A percentile compares a stretch with the other conserved stretches of the same genome.
These are phyloP conservation scores for Maconellicoccus hirsutus DNA, from an alignment of 1,140 invertebrate genomes.

Conservation along the genomic window DNA sequence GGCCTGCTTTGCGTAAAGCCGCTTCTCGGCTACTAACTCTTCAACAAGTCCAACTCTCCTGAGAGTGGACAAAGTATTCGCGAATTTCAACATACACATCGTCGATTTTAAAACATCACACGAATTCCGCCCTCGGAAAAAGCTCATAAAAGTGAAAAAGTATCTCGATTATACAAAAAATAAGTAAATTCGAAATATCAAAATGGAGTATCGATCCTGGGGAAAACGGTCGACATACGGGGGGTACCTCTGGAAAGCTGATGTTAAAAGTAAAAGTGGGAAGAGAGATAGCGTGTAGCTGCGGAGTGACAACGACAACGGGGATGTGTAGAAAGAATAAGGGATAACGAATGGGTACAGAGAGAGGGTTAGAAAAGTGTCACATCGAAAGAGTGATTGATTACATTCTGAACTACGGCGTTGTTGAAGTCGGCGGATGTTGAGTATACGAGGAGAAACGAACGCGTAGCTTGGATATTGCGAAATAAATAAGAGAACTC, in stretches of 20 bases:
- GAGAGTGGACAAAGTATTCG: too few relatives aligned
- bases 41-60: too few relatives aligned
- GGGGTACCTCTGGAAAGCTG: background rate
- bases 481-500: slow-evolving; percentile 20
- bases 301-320: background rate
- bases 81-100: too few relatives aligned
- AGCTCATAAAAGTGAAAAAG: too few relatives aligned
- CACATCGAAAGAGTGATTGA: slow-evolving; percentile 21
- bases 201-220: slow-evolving; percentile 16
- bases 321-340: slow-evolving; percentile 21
- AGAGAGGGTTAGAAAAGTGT: slow-evolving; percentile 11
- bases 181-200: slow-evolving; percentile 15
- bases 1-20: too few relatives aligned
- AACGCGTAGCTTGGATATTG: background rate
- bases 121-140: too few relatives aligned
- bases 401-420: slow-evolving; percentile 21
- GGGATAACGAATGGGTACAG: background rate
- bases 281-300: background rate
- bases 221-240: background rate
- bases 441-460: background rate
- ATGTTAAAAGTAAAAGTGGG: slow-evolving; percentile 17
- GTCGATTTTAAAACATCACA: too few relatives aligned
- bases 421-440: slow-evolving; percentile 15
- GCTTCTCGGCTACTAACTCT: too few relatives aligned
- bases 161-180: too few relatives aligned